phyloP scores from a whole-genome alignment of 2,797 vertebrate genomes.

The Thaleichthys pacificus region DNA sequence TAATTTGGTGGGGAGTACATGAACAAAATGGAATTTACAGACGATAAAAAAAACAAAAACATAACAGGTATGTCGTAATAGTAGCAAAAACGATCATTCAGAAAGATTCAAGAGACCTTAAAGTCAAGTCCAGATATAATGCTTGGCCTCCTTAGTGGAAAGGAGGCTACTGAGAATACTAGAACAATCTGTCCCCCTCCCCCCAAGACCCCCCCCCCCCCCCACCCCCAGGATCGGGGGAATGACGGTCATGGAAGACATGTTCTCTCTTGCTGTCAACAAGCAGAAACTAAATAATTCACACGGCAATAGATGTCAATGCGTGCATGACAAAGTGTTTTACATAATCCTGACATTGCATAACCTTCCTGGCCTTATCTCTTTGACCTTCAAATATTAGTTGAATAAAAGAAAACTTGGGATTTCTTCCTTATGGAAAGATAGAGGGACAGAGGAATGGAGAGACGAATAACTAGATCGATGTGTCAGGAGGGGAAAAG shows the following conservation, averaged over 20 bases:
- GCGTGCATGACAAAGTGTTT: slow-evolving; percentile 51
- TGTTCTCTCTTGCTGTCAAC: slow-evolving; percentile 15
- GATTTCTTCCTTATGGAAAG: not conserved
- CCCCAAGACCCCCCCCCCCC: no score
- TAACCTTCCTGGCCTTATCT: slow-evolving; percentile 31
- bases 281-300: slow-evolving; percentile 57
- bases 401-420: slow-evolving; percentile 7
- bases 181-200: not conserved
- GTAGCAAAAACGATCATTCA: no score
- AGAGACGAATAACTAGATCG: not conserved
- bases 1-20: not conserved
- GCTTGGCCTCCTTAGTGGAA: no score
- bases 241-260: not conserved
- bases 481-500: not conserved
- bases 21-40: not conserved
- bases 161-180: no score
- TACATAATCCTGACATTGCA: slow-evolving; percentile 48
- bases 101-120: no score
- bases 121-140: no score
- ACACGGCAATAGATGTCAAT: slow-evolving; percentile 35
- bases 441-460: not conserved
- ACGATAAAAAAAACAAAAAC: no score
- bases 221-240: no score
- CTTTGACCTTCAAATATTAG: slow-evolving; percentile 54
- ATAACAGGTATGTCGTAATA: no score